A percentile compares a stretch with the other conserved stretches of the same genome.
These are phyloP conservation scores for Lampris incognitus DNA, from an alignment of 2,113 vertebrate genomes.

Conservation along the genomic window DNA sequence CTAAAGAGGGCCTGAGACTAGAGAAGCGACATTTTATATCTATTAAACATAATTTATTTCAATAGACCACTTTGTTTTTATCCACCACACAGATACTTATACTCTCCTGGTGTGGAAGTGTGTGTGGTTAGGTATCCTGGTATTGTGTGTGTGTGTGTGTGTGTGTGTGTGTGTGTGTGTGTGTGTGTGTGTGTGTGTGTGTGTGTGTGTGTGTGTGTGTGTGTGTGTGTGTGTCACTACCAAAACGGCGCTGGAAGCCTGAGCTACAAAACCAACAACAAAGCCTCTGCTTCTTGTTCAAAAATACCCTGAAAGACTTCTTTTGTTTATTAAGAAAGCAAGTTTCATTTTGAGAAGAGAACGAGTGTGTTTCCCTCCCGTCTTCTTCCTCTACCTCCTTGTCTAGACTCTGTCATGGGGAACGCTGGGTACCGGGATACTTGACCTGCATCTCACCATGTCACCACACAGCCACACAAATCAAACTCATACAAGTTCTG, in stretches of 20 bases:
- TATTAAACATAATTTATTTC: slow-evolving; percentile 31
- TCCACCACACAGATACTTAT: slow-evolving; percentile 19
- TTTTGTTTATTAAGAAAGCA: slow-evolving; percentile 30
- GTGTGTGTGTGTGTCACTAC: not conserved
- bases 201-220: not conserved
- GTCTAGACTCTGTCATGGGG: not conserved
- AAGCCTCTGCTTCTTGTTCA: not conserved
- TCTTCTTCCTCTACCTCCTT: slow-evolving; percentile 18
- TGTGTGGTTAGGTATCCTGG: not conserved
- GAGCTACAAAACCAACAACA: no score
- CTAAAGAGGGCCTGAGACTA: slow-evolving; percentile 9
- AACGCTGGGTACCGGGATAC: no score
- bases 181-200: not conserved
- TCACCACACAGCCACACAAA: no score
- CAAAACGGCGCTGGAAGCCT: slow-evolving; percentile 17
- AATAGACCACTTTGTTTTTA: slow-evolving; percentile 12
- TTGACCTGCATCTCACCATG: no score
- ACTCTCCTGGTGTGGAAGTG: slow-evolving; percentile 26
- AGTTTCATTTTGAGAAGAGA: slow-evolving; percentile 26
- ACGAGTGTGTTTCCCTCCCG: slow-evolving; percentile 29
- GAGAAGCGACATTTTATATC: slow-evolving; percentile 41
- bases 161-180: not conserved
- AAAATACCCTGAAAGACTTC: slow-evolving; percentile 36
- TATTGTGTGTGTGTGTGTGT: not conserved
- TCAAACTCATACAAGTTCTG: slow-evolving; percentile 23